Evolutionary conservation across 2,797 vertebrate species (phyloP).

Genomic region (Zenarchopterus dispar): DNA sequence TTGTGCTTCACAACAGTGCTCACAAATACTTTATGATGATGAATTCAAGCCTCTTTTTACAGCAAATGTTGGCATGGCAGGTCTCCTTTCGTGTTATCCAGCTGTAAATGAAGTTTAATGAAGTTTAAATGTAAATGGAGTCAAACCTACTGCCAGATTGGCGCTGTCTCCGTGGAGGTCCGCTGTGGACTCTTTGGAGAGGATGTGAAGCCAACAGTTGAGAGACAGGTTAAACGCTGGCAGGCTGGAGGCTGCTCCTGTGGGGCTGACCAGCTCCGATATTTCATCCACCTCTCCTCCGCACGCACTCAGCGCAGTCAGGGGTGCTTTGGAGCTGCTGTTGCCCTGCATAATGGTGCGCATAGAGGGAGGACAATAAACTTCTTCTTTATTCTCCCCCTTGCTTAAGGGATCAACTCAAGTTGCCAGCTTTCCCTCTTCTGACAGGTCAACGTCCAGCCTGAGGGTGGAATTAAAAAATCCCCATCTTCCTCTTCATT

Average conservation of each 20-base stretch:
- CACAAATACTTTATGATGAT: neutral
- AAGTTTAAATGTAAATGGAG: too few species aligned
- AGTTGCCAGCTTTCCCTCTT: neutral
- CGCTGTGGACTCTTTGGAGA: slow-evolving; percentile 75
- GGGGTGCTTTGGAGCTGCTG: slow-evolving; percentile 55
- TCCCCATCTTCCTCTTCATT: slow-evolving; percentile 27
- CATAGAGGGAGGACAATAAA: neutral
- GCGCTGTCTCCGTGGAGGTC: slow-evolving; percentile 78
- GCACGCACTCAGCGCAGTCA: slow-evolving; percentile 53
- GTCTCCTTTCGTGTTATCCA: neutral
- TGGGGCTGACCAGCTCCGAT: slow-evolving; percentile 59
- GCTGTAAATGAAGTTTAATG: neutral
- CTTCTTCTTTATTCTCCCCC: neutral
- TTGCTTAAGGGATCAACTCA: neutral
- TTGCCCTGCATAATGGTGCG: slow-evolving; percentile 72
- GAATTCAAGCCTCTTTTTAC: neutral
- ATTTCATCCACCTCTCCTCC: slow-evolving; percentile 70
- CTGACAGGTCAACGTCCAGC: slow-evolving; percentile 17
- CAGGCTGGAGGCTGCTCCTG: slow-evolving; percentile 41
- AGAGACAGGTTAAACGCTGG: slow-evolving; percentile 73
- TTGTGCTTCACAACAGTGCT: neutral
- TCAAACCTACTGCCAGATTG: slow-evolving; percentile 70
- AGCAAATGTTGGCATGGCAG: neutral
- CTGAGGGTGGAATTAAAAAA: neutral
- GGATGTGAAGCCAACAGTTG: slow-evolving; percentile 83